A percentile compares a stretch with the other conserved stretches of the same genome.
Evolutionary conservation across 1,140 invertebrate genomes (phyloP).

Genomic region (Fopius arisanus): DNA sequence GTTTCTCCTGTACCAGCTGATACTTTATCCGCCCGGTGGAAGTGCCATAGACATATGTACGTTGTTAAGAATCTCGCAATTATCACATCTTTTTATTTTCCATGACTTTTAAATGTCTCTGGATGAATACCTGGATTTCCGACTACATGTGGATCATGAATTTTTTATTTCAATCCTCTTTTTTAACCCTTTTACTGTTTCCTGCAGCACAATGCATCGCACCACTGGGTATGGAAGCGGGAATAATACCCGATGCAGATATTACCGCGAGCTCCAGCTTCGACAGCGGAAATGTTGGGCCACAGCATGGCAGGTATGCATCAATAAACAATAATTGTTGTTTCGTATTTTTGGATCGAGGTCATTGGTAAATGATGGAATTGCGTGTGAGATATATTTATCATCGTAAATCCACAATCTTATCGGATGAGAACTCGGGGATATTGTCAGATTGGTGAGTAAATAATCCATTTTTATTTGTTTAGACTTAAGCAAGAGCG

Average conservation of each 20-base stretch:
- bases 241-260: slow-evolving; percentile 73
- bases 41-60: slow-evolving; percentile 64
- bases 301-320: slow-evolving; percentile 67
- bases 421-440: neutral
- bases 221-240: slow-evolving; percentile 79
- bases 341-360: too few species aligned
- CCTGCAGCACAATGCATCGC: slow-evolving; percentile 70
- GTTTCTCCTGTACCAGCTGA: slow-evolving; percentile 55
- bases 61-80: slow-evolving; percentile 36
- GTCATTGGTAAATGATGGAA: too few species aligned
- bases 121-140: neutral
- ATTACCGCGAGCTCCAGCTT: slow-evolving; percentile 79
- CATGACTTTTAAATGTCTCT: slow-evolving; percentile 1
- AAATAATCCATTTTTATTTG: slow-evolving; percentile 42
- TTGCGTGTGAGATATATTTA: too few species aligned
- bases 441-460: too few species aligned
- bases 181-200: slow-evolving; percentile 18
- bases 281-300: slow-evolving; percentile 77
- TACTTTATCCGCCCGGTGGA: slow-evolving; percentile 51
- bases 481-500: slow-evolving; percentile 78
- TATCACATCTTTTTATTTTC: slow-evolving; percentile 23
- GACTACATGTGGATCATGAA: slow-evolving; percentile 1
- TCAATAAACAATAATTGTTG: neutral
- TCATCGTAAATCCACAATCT: neutral
- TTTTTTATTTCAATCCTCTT: slow-evolving; percentile 7